Percentiles rank a stretch among this genome's conserved stretches.
These are phyloP conservation scores for Temnothorax rugatulus DNA, from an alignment of 2,888 invertebrate species.

Conservation along the genomic window DNA sequence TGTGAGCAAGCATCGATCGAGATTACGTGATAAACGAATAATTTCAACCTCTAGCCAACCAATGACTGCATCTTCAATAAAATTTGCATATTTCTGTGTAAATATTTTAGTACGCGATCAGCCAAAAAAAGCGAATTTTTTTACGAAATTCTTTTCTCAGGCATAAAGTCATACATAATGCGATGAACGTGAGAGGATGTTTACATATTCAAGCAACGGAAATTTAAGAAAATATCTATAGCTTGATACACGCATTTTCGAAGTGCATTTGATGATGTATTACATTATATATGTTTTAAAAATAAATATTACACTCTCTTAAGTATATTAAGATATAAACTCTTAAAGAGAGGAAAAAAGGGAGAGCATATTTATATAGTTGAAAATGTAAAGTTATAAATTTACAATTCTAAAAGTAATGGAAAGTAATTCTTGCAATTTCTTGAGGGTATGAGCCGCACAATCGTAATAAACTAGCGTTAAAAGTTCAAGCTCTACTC, in stretches of 20 bases:
- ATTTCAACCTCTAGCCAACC: not conserved
- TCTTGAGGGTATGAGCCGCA: not conserved
- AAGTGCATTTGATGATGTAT: not conserved
- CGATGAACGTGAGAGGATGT: not conserved
- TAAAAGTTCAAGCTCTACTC: not conserved
- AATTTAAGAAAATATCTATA: conserved; percentile 2
- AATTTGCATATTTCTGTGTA: not conserved
- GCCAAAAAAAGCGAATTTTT: not conserved
- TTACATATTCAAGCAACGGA: not conserved
- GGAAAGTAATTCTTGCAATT: not conserved
- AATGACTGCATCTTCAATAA: not conserved
- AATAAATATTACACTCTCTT: not conserved
- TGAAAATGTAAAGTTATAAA: not conserved
- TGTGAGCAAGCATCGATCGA: not conserved
- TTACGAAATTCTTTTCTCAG: conserved; percentile 7
- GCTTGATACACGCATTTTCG: not conserved
- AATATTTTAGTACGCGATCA: not conserved
- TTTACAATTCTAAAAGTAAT: not conserved
- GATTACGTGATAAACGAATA: not conserved
- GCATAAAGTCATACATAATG: not conserved
- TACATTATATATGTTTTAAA: not conserved
- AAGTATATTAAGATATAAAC: not conserved
- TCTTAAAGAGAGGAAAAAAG: not conserved
- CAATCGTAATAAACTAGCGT: not conserved
- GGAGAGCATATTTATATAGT: not conserved